These are phyloP conservation scores for Psix sp. DNA, from an alignment of 1,140 invertebrate genomes.

Conservation along the genomic window DNA sequence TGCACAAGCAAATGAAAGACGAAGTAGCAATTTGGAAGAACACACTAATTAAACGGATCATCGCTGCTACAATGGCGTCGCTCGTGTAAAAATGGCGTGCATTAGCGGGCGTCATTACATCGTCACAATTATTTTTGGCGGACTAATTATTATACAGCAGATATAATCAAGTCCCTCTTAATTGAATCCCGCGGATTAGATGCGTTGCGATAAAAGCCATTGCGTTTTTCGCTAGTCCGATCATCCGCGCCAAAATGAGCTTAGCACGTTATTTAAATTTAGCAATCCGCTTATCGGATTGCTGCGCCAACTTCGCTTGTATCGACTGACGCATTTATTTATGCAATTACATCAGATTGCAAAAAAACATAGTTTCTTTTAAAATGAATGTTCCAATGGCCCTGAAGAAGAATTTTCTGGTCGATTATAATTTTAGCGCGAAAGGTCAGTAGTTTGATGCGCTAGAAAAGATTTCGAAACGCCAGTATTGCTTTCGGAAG, in stretches of 20 bases:
- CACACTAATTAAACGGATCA: conserved; percentile 17
- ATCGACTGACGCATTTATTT: conserved; percentile 59
- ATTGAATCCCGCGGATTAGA: conserved; percentile 34
- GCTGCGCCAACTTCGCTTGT: conserved; percentile 37
- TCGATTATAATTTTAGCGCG: no score
- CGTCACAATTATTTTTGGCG: conserved; percentile 18
- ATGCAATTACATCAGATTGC: conserved; percentile 55
- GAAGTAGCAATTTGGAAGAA: no score
- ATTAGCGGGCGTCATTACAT: conserved; percentile 19
- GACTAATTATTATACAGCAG: no score
- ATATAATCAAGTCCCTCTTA: no score
- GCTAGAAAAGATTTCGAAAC: conserved; percentile 38
- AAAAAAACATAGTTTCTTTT: no score
- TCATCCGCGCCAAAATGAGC: conserved; percentile 47
- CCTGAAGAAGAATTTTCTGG: no score
- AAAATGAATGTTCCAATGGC: no score
- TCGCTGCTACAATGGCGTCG: neutral
- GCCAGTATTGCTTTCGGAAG: conserved; percentile 33
- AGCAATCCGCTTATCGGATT: conserved; percentile 58
- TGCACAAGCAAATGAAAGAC: no score
- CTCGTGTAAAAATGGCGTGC: conserved; percentile 8
- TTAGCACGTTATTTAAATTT: conserved; percentile 59
- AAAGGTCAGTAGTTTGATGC: no score
- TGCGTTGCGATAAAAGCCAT: no score
- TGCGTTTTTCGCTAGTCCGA: conserved; percentile 3